A percentile compares a stretch with the other conserved stretches of the same genome.
Evolutionary conservation across 2,888 invertebrate species (phyloP).

Genomic region (Bombyx huttoni): DNA sequence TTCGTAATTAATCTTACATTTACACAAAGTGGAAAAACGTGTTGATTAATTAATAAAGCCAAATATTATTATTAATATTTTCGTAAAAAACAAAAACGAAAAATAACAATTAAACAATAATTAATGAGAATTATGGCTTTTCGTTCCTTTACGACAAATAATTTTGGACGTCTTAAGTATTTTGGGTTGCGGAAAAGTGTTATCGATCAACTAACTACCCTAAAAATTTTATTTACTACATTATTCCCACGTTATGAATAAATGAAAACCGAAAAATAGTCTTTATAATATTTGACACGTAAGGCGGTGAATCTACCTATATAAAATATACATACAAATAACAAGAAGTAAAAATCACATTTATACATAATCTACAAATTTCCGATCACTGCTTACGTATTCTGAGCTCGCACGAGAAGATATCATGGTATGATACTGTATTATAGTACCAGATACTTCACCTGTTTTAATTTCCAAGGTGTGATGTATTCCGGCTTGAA

Average conservation of each 20-base stretch:
- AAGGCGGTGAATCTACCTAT: too few species aligned
- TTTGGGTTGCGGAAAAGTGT: constrained; percentile 20
- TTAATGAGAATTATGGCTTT: constrained; percentile 50
- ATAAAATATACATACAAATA: too few species aligned
- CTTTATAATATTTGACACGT: too few species aligned
- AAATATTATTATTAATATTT: constrained; percentile 39
- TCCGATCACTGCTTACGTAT: too few species aligned
- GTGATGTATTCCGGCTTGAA: too few species aligned
- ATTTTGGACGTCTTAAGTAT: constrained; percentile 26
- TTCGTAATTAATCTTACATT: not conserved
- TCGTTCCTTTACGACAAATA: constrained; percentile 30
- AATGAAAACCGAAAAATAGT: too few species aligned
- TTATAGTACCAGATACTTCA: too few species aligned
- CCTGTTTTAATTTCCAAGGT: too few species aligned
- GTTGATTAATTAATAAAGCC: constrained; percentile 49
- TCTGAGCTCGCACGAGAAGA: too few species aligned
- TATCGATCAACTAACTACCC: not conserved
- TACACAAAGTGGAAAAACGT: constrained; percentile 32
- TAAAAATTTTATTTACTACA: not conserved
- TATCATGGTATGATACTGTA: too few species aligned
- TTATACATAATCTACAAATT: too few species aligned
- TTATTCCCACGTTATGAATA: not conserved
- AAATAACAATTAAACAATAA: constrained; percentile 64
- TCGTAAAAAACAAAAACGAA: constrained; percentile 23
- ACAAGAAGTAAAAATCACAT: too few species aligned